Base-by-base conservation (phyloP, 2,113 vertebrate species). In the Dasyornis broadbenti region DNA sequence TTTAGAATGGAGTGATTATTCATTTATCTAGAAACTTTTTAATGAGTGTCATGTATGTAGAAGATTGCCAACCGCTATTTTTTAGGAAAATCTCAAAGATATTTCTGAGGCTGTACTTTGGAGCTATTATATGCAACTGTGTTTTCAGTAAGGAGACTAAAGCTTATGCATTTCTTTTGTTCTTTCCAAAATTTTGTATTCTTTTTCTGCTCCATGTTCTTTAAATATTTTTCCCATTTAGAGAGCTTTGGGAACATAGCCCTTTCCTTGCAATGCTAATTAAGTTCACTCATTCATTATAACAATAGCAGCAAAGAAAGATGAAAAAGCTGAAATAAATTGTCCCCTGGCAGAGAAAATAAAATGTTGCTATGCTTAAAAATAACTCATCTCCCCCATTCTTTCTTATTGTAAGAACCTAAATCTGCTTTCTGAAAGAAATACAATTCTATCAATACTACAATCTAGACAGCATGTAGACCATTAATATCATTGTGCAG, bases 201-300 rank as follows among this genome's bases (percentile, higher is more conserved):
- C 13, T 85, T 92, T 69, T 92, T 73, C 71, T 95, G 30, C 21
- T 82, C 33, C 23, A 37, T 37, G n/a, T 92, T 96, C 73, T 92
- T 92, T 65, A 89, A 93, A 63, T 83, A 47, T 93, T 95, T 93
- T 89, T 88, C 35, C 27, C 31, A 73, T 85, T 82, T 80, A 85
- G 44, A 44, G 60, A 93, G 56, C 64, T 95, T 86, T 92, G 86
- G 71, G 71, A 96, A 76, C 70, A 71, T 17, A 89, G 50, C 13
- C 73, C n/a, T 56, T 87, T 95, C 70, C 93, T 86, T 86, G 81
- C 72, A 86, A 11, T 81, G 82, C 85, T 97, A 96, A 97, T 97
- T 97, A 95, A 96, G 91, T 96, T 94, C 52, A 82, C 82, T 94
- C 47, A 90, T 93, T 97, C 71, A 90, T 89, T 97, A 50, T 80